phyloP scores from a whole-genome alignment of 2,113 vertebrate species.

The Odobenus rosmarus region DNA sequence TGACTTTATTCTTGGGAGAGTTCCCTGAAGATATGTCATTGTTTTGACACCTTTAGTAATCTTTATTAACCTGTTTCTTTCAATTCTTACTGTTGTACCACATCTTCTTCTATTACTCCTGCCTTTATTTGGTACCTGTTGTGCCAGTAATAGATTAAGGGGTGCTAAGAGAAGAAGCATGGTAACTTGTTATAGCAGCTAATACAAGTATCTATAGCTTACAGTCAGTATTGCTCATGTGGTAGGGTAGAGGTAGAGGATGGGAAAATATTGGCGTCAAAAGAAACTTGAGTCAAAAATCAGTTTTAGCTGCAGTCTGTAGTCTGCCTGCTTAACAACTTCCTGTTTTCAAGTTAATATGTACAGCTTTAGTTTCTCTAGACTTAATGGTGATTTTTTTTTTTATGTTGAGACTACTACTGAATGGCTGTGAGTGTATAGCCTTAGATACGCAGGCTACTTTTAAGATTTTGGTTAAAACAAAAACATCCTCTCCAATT shows the following conservation, averaged over 20 bases:
- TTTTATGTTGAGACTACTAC: constrained; percentile 17
- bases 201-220: neutral
- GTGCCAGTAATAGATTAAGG: neutral
- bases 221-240: neutral
- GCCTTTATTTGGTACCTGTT: constrained; percentile 32
- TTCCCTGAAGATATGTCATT: neutral
- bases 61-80: neutral
- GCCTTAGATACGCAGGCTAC: neutral
- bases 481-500: constrained; percentile 11
- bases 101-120: neutral
- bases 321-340: neutral
- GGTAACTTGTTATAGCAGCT: constrained; percentile 1
- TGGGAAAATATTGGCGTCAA: neutral
- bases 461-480: constrained; percentile 45
- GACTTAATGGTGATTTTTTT: constrained; percentile 37
- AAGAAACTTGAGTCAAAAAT: constrained; percentile 39
- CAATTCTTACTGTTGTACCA: neutral
- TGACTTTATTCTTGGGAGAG: neutral
- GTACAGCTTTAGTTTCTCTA: constrained; percentile 6
- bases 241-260: neutral
- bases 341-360: constrained; percentile 32
- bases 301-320: neutral
- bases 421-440: constrained; percentile 4
- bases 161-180: neutral
- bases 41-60: constrained; percentile 12